Base-by-base conservation (phyloP, 1,140 invertebrate genomes). In the Dermatophagoides farinae region DNA sequence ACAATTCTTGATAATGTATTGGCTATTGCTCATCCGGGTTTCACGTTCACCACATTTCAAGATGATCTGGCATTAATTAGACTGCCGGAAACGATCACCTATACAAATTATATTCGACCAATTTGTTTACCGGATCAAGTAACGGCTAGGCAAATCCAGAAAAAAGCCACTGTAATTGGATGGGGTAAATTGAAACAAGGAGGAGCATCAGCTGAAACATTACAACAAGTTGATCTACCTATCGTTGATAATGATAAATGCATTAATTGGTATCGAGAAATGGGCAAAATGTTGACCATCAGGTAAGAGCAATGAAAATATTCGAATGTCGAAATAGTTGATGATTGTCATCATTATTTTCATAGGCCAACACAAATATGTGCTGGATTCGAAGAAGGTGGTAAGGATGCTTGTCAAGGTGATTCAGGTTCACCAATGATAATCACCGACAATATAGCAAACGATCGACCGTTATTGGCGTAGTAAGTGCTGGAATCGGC, bases 401-500 rank as follows among this genome's bases (percentile, higher is more conserved):
- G 68, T 1, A 68, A 66, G 40, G 70, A 71, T 58, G 55, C 68
- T 14, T 88, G 86, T 67, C 80, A 70, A 68, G 68, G 70, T n/a
- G 65, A 83, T 69, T 81, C 79, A 71, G 86, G 88, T 6, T 86
- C 87, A 0, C 88, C 88, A 0, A 70, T 91, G 22, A 50, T 66
- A 16, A 31, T 58, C 1, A 87, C 88, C 84, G 76, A 79, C 63
- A 74, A 78, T 49, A 79, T 82, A 66, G 64, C 0, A 79, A 80
- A 0, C 77, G 80, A 47, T 88, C 85, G 84, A 75, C 80, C 0
- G 76, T 78, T 2, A 75, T 88, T n/a, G 87, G 86, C 1, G 76
- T 90, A 40, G 88, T 91, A 0, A 88, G 85, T 0, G 91, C 89
- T 70, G 88, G 88, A 10, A 57, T 64, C 66, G 87, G 88, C 31